These are phyloP conservation scores for Ageneiosus marmoratus DNA, from an alignment of 2,113 vertebrate species.

Conservation along the genomic window DNA sequence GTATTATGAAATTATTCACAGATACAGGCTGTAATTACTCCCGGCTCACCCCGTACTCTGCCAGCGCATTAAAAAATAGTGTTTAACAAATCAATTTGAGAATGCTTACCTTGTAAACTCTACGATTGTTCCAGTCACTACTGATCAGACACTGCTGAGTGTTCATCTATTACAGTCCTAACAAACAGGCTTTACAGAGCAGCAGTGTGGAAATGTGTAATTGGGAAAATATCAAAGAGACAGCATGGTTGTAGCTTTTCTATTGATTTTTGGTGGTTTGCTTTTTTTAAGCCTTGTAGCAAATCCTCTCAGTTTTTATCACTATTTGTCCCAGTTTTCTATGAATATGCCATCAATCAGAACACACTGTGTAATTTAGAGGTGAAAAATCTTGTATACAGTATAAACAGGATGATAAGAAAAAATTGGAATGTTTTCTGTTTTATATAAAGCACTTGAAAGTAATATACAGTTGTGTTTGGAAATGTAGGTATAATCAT, in stretches of 20 bases:
- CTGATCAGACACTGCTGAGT: conserved; percentile 66
- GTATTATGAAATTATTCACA: conserved; percentile 76
- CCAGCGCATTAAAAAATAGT: conserved; percentile 66
- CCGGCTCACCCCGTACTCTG: conserved; percentile 54
- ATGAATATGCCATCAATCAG: conserved; percentile 1
- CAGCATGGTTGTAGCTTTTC: conserved; percentile 71
- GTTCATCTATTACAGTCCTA: conserved; percentile 78
- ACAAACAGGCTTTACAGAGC: conserved; percentile 75
- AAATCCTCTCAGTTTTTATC: conserved; percentile 45
- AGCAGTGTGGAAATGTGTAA: conserved; percentile 79
- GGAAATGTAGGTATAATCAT: no score
- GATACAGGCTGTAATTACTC: conserved; percentile 70
- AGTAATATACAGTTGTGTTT: background rate
- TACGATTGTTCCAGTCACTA: conserved; percentile 63
- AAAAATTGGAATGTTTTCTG: background rate
- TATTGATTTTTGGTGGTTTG: conserved; percentile 66
- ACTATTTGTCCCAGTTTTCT: conserved; percentile 34
- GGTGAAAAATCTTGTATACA: background rate
- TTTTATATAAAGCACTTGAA: conserved; percentile 1
- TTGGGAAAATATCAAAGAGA: conserved; percentile 81
- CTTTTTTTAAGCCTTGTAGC: conserved; percentile 57
- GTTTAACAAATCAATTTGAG: conserved; percentile 87
- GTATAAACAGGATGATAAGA: background rate
- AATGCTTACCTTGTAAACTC: conserved; percentile 81
- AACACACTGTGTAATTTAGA: background rate